A percentile compares a stretch with the other conserved stretches of the same genome.
These are phyloP conservation scores for Ctenosaura bakeri DNA, from an alignment of 2,797 vertebrate genomes.

Conservation along the genomic window DNA sequence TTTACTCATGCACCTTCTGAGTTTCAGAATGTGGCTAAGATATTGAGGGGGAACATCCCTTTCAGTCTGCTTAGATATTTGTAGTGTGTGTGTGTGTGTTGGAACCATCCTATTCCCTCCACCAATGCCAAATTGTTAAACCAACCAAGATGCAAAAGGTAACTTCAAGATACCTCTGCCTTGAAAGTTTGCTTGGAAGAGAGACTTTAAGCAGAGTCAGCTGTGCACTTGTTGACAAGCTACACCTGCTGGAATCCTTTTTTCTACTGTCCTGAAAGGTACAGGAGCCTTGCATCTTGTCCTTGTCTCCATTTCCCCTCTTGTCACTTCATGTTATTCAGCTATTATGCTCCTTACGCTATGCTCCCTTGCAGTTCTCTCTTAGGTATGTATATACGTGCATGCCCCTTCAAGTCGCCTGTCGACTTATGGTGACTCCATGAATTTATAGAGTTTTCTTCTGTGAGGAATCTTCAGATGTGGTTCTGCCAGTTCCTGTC, in stretches of 20 bases:
- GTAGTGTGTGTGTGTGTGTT: not conserved
- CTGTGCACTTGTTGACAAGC: not conserved
- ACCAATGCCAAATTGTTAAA: too few relatives aligned
- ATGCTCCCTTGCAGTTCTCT: not conserved
- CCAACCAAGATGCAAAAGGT: not conserved
- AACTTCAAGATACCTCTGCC: not conserved
- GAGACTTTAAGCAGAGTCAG: not conserved
- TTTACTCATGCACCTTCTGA: not conserved
- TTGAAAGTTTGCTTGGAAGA: not conserved
- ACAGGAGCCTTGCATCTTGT: not conserved
- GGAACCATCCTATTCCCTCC: not conserved
- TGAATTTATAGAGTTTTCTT: too few relatives aligned
- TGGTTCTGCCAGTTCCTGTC: too few relatives aligned
- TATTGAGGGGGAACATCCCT: not conserved
- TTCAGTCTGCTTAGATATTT: not conserved
- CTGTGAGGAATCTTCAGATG: too few relatives aligned
- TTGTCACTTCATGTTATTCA: not conserved
- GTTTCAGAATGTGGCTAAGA: not conserved
- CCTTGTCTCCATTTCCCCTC: not conserved
- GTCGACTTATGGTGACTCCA: too few relatives aligned
- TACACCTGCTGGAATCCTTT: not conserved
- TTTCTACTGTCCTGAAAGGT: not conserved
- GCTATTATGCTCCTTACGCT: not conserved
- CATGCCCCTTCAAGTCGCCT: too few relatives aligned
- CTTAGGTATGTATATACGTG: not conserved